A percentile compares a stretch with the other conserved stretches of the same genome.
Evolutionary conservation across 2,797 vertebrate genomes (phyloP).

Genomic region (Xenentodon cancila): DNA sequence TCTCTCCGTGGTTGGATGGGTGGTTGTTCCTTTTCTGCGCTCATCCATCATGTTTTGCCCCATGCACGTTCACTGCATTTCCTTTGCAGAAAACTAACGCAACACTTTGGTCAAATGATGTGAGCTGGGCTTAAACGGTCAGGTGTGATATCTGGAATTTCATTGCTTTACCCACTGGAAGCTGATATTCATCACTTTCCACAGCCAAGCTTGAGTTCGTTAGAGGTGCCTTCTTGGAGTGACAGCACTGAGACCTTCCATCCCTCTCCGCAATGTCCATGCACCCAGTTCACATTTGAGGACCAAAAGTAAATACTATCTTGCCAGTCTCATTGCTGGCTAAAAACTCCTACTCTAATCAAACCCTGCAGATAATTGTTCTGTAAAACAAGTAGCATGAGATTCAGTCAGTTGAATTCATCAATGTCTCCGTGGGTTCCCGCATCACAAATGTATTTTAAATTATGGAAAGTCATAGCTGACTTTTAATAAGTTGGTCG

Average conservation of each 20-base stretch:
- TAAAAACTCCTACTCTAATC: too few relatives aligned
- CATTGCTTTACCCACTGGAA: constrained; percentile 13
- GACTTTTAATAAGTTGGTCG: constrained; percentile 6
- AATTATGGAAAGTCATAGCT: constrained; percentile 15
- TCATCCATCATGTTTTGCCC: constrained; percentile 51
- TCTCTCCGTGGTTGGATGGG: constrained; percentile 54
- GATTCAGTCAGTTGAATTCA: too few relatives aligned
- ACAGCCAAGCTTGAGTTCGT: too few relatives aligned
- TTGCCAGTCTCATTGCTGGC: too few relatives aligned
- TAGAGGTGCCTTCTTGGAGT: background rate
- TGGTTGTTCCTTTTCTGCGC: constrained; percentile 56
- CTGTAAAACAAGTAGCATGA: too few relatives aligned
- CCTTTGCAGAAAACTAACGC: constrained; percentile 46
- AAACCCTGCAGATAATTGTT: too few relatives aligned
- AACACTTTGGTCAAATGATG: constrained; percentile 52
- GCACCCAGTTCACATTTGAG: background rate
- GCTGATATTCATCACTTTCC: constrained; percentile 14
- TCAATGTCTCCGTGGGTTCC: too few relatives aligned
- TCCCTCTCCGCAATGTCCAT: background rate
- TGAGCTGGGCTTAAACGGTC: constrained; percentile 7
- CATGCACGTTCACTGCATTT: constrained; percentile 37
- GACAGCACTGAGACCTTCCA: constrained; percentile 11
- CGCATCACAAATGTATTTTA: constrained; percentile 5
- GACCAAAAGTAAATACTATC: too few relatives aligned
- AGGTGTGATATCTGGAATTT: background rate